Conservation (phyloP, 2,797 vertebrate species). For the Semotilus atromaculatus region DNA sequence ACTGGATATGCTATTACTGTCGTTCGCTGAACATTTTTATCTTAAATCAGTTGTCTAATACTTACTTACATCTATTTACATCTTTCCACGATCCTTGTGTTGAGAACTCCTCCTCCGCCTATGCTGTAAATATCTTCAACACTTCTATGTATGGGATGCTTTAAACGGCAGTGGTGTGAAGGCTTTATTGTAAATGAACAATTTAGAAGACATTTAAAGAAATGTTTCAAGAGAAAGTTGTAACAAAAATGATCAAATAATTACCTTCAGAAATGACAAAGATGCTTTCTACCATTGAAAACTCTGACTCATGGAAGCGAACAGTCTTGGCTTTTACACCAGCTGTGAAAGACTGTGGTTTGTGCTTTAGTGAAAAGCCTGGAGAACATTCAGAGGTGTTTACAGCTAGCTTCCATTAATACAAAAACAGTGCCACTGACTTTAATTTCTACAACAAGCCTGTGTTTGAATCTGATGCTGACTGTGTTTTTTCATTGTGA, state of each 20-base stretch:
- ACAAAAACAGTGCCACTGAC: neutral
- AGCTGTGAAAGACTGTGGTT: constrained; percentile 20
- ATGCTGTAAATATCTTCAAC: neutral
- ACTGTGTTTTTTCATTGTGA: neutral
- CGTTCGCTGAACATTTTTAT: too few relatives aligned
- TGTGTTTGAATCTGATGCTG: neutral
- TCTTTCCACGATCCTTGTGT: too few relatives aligned
- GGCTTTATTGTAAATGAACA: neutral
- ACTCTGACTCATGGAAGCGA: neutral
- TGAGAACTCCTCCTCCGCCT: too few relatives aligned
- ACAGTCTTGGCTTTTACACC: constrained; percentile 18
- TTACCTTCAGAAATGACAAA: neutral
- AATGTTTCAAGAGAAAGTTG: neutral
- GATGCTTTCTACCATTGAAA: neutral
- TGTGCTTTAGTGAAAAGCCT: constrained; percentile 24
- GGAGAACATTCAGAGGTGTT: constrained; percentile 23
- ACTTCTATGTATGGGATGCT: neutral
- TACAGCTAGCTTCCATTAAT: neutral
- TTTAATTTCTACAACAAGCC: neutral
- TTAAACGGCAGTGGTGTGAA: neutral
- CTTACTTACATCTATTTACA: too few relatives aligned
- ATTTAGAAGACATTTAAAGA: neutral
- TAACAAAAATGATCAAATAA: neutral
- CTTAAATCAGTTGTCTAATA: too few relatives aligned
- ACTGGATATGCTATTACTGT: too few relatives aligned